Base-by-base conservation (phyloP, 2,888 invertebrate species). In the Scrobipalpa costella region DNA sequence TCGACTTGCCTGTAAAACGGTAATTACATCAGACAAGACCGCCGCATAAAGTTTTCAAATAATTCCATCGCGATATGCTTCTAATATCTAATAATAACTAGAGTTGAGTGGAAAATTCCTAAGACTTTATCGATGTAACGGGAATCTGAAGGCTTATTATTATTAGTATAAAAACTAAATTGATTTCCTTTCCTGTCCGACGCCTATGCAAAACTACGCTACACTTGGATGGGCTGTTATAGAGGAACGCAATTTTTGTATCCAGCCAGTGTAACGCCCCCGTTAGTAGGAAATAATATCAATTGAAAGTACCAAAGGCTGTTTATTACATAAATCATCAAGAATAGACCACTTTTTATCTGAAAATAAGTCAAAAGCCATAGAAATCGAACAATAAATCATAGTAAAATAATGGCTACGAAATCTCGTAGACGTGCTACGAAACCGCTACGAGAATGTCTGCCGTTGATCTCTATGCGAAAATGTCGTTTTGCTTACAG, bases 341-440 rank as follows among this genome's bases (percentile, higher is more conserved):
- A 15, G 6, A 44, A 7, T 44, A n/a, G 1, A 3, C 3, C n/a
- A 15, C 3, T 5, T 1, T n/a, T 1, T 6, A 44, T 44, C 44
- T 15, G 44, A 44, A 44, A 44, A n/a, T 44, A 44, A 44, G 44
- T 40, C 11, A 11, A 11, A 40, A 40, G 0, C 44, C n/a, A 15
- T 44, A 13, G 13, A 40, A 40, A 40, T 61, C 64, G 13, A 1
- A 50, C 19, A n/a, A 38, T 21, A 55, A 15, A 27, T 55, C 7
- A 34, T 3, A 55, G 15, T 15, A 13, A 55, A 27, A n/a, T 7
- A 34, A 27, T 34, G 8, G 13, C 88, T 87, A 88, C 88, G 83
- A 69, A 65, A 66, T 68, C 67, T 77, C 85, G 88, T 88, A 88
- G 88, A 77, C 64, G 71, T 69, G 80, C 88, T 88, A 89, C 88